Conservation (phyloP, 2,113 vertebrate species). For the Brevimyrus niger region DNA sequence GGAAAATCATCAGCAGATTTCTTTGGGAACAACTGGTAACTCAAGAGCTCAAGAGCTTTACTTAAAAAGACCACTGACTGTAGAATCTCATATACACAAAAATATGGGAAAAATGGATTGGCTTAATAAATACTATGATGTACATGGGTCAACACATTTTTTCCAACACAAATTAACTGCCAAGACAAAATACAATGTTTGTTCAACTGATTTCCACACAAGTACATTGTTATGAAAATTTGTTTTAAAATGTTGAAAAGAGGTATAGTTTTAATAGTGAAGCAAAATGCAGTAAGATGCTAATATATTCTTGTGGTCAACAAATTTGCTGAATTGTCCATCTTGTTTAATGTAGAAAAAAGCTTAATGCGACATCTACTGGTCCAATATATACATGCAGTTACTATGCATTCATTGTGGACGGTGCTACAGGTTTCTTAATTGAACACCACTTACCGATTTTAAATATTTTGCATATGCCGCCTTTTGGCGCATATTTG, state of each 20-base stretch:
- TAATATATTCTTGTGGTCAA: slow-evolving; percentile 1
- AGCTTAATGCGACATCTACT: slow-evolving; percentile 2
- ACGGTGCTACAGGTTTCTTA: not conserved
- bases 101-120: not conserved
- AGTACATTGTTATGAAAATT: not conserved
- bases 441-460: not conserved
- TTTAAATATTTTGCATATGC: not conserved
- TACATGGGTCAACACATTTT: not conserved
- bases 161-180: not conserved
- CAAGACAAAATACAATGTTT: not conserved
- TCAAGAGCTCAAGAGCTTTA: not conserved
- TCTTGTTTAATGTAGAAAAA: not conserved
- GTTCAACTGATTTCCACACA: not conserved
- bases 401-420: not conserved
- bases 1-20: not conserved
- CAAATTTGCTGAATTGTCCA: not conserved
- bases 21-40: not conserved
- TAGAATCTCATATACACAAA: not conserved
- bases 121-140: not conserved
- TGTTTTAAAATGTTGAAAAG: not conserved
- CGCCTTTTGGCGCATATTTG: not conserved
- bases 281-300: not conserved
- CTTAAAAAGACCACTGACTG: not conserved
- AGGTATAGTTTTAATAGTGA: not conserved
- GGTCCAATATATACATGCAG: not conserved